Evolutionary conservation across 1,140 invertebrate species (phyloP), one percentile per base, ranked within the genome.

Genomic region (Bombus fervidus): DNA sequence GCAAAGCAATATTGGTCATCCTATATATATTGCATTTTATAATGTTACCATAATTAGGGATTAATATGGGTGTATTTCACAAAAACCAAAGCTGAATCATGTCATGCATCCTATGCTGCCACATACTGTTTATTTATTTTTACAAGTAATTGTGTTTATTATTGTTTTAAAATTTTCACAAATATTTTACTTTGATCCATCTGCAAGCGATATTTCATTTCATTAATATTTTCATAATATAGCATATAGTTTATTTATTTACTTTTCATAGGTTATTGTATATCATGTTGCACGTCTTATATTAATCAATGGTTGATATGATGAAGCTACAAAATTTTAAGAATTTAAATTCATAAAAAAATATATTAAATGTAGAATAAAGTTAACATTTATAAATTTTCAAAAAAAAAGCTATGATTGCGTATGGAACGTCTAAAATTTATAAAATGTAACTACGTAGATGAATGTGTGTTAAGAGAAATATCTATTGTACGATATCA

Each of bases 111-210:
- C 88, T 83, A 62, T 85, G 69, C 80, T 90, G 86, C 72, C 83
- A 86, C 88, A 91, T 86, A 91, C 83, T 87, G 85, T 88, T 91
- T 92, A 92, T 91, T 93, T 92, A 90, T 92, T 93, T 71, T 83
- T 81, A 81, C 76, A 73, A 53, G 8, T 79, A 72, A 81, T 84
- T 18, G 39, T 68, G 68, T 79, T 85, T 84, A 85, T 72, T 85
- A 80, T 62, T 79, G 25, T 86, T 83, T 79, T 43, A 85, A 31
- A 85, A 76, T 64, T 72, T 69, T 74, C 84, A 76, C 68, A 77
- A 79, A 66, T 47, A 59, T 71, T 47, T 89, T 28, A 79, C 68
- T 73, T 62, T 34, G 43, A 81, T 85, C 74, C 82, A 87, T 76
- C 83, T 53, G n/a, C 59, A 77, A 79, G 13, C 39, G 39, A 69